Evolutionary conservation across 2,113 vertebrate species (phyloP), one percentile per base, ranked within the genome.

Genomic region (Fukomys damarensis): DNA sequence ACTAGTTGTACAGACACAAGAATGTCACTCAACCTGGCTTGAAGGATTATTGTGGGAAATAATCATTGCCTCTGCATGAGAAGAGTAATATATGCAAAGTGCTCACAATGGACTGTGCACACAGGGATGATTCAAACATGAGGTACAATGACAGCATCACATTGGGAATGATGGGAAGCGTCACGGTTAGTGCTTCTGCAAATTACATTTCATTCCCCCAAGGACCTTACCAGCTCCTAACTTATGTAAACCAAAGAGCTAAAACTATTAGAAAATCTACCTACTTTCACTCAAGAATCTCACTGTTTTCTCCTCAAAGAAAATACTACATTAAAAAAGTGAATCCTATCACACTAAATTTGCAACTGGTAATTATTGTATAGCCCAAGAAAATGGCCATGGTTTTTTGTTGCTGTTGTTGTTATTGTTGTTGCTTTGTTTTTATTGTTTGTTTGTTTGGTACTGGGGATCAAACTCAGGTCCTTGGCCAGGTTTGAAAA

Each of bases 321-420:
- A 63, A 83, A 88, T 35, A 43, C 95, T 86, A 77, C 17, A 28
- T 46, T 74, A 16, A 52, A 85, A 85, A 93, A 90, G 82, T 66
- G 61, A 92, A 86, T 46, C 56, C 19, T 43, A 54, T 28, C 41
- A 24, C 6, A 3, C 63, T 90, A 58, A 65, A 86, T 19, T 68
- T 79, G 81, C 30, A 89, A 20, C 66, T 28, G 19, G 38, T 49
- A 80, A 86, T 46, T 52, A 58, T 63, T 68, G 49, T 14, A 8
- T 83, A 91, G 63, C 43, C 38, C 22, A 63, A 91, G 28, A 65
- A 81, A 93, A 90, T 24, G 70, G 20, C 20, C 22, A 88, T 20
- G 61, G n/a, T n/a, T n/a, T n/a, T n/a, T n/a, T n/a, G n/a, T n/a
- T n/a, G n/a, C n/a, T n/a, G n/a, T n/a, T n/a, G n/a, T n/a, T n/a